Conservation (phyloP, 2,113 vertebrate genomes). For the Paramormyrops kingsleyae region DNA sequence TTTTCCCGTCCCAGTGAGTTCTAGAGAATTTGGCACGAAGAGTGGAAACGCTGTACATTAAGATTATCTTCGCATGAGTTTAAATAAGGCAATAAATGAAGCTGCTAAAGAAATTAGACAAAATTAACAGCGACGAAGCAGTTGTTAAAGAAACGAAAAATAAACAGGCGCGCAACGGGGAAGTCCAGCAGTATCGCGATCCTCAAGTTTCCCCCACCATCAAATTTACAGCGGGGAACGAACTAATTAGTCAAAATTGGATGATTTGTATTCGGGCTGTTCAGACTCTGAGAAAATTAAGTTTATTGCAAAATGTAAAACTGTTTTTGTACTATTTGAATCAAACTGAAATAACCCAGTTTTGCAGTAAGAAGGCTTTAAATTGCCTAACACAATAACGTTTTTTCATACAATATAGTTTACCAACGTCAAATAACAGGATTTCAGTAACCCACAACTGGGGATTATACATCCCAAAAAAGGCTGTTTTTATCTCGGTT, state of each 20-base stretch:
- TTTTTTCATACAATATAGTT: neutral
- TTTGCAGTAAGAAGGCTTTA: neutral
- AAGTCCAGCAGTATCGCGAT: no score
- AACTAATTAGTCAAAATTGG: neutral
- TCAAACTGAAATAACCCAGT: neutral
- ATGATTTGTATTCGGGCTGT: neutral
- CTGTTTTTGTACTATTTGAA: neutral
- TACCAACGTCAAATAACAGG: neutral
- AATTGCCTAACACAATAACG: neutral
- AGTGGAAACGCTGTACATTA: neutral
- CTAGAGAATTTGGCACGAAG: neutral
- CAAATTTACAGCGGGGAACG: neutral
- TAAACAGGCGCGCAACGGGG: neutral
- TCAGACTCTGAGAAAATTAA: neutral
- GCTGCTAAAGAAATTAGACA: neutral
- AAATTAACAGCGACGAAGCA: neutral
- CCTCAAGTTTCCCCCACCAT: neutral
- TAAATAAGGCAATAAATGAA: neutral
- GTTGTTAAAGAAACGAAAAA: neutral
- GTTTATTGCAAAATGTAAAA: neutral
- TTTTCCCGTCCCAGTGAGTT: neutral
- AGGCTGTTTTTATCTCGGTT: neutral
- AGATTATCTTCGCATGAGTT: neutral
- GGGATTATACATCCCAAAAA: neutral
- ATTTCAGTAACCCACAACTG: neutral